Evolutionary conservation across 2,113 vertebrate genomes (phyloP).

Genomic region (Nansenia antarctica): DNA sequence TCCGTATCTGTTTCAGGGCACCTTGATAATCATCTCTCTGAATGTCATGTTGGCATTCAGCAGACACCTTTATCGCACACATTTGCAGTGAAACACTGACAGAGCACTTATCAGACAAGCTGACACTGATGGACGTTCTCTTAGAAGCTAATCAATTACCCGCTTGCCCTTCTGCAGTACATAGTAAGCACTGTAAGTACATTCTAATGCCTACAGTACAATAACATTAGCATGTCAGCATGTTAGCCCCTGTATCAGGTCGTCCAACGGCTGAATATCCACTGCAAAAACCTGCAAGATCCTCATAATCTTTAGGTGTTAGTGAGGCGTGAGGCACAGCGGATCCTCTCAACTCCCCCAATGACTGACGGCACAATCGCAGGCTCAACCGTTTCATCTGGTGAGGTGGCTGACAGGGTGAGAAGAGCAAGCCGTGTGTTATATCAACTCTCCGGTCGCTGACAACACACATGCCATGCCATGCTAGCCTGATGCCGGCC

Average conservation of each 20-base stretch:
- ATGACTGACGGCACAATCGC: not conserved
- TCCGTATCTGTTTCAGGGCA: not conserved
- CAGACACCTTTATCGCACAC: too few relatives aligned
- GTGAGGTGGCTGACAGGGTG: not conserved
- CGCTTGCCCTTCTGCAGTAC: not conserved
- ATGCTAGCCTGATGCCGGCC: slow-evolving; percentile 67
- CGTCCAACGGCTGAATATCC: not conserved
- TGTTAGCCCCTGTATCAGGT: too few relatives aligned
- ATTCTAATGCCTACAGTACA: not conserved
- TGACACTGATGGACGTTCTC: not conserved
- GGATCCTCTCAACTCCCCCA: not conserved
- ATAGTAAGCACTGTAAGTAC: not conserved
- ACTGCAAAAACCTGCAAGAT: not conserved
- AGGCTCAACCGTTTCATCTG: not conserved
- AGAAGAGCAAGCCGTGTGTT: slow-evolving; percentile 9
- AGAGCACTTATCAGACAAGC: not conserved
- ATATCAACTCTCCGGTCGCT: slow-evolving; percentile 12
- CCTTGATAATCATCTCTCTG: not conserved
- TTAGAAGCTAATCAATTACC: not conserved
- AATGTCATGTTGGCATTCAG: too few relatives aligned
- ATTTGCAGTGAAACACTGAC: not conserved
- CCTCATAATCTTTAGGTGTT: not conserved
- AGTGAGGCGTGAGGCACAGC: not conserved
- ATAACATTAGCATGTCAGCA: not conserved
- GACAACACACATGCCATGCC: slow-evolving; percentile 53